Conservation (phyloP, 2,113 vertebrate species). For the Leptosomus discolor region DNA sequence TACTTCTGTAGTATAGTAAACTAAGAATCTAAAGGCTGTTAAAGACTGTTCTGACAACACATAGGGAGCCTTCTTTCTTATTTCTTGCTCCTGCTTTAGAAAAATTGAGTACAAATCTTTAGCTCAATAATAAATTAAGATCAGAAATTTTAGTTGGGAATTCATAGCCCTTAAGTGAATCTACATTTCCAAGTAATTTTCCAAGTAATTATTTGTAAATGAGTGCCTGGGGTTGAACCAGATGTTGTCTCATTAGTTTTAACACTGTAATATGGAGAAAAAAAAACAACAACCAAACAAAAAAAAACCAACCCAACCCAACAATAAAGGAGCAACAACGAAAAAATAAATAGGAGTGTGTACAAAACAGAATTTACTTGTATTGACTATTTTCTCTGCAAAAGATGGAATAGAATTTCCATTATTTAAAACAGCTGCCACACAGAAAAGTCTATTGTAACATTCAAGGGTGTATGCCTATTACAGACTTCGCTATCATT, state of each 20-base stretch:
- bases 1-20: not conserved
- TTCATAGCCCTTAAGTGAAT: not conserved
- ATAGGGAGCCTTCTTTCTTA: not conserved
- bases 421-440: not conserved
- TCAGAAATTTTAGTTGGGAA: not conserved
- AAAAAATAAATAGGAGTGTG: not conserved
- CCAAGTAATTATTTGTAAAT: conserved; percentile 8
- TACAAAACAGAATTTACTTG: not conserved
- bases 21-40: not conserved
- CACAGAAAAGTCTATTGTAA: not conserved
- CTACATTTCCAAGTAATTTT: conserved; percentile 12
- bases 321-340: not conserved
- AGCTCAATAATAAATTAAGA: not conserved
- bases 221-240: not conserved
- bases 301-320: too few relatives aligned
- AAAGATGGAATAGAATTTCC: not conserved
- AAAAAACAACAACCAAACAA: not conserved
- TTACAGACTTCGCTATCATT: not conserved
- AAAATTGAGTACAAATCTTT: not conserved
- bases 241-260: not conserved
- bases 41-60: not conserved
- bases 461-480: not conserved
- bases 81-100: not conserved
- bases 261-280: not conserved
- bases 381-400: not conserved